These are phyloP conservation scores for Invenusta paracnida DNA, from an alignment of 2,888 invertebrate genomes.

Conservation along the genomic window DNA sequence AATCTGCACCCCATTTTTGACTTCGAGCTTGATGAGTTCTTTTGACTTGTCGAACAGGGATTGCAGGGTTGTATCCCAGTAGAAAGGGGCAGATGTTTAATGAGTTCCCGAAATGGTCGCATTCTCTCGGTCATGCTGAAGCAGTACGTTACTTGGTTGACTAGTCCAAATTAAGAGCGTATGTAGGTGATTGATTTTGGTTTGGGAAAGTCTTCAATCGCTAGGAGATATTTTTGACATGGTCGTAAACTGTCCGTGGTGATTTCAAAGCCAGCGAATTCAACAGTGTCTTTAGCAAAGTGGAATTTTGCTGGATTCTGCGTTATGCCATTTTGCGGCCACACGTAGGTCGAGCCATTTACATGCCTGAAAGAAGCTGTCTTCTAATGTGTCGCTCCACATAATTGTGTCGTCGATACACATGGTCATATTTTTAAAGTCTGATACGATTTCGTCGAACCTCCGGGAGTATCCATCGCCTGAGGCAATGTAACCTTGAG, in stretches of 20 bases:
- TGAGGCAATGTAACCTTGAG: conserved; percentile 31
- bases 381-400: conserved; percentile 46
- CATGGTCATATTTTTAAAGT: neutral
- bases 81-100: conserved; percentile 43
- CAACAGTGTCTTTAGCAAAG: conserved; percentile 44
- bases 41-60: conserved; percentile 44
- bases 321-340: conserved; percentile 44
- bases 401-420: conserved; percentile 47
- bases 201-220: conserved; percentile 45
- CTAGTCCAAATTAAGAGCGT: conserved; percentile 48
- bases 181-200: conserved; percentile 22
- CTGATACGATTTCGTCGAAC: conserved; percentile 24
- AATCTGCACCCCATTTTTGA: conserved; percentile 15
- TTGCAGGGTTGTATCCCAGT: conserved; percentile 44
- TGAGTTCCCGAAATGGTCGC: conserved; percentile 46
- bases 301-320: conserved; percentile 46
- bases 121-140: conserved; percentile 47
- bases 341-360: conserved; percentile 45
- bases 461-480: conserved; percentile 34
- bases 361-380: conserved; percentile 46
- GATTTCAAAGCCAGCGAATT: conserved; percentile 46
- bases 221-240: conserved; percentile 45
- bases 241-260: conserved; percentile 45
- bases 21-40: conserved; percentile 38
- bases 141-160: conserved; percentile 45